Conservation (phyloP, 2,888 invertebrate genomes). For the Epistrophe grossulariae region DNA sequence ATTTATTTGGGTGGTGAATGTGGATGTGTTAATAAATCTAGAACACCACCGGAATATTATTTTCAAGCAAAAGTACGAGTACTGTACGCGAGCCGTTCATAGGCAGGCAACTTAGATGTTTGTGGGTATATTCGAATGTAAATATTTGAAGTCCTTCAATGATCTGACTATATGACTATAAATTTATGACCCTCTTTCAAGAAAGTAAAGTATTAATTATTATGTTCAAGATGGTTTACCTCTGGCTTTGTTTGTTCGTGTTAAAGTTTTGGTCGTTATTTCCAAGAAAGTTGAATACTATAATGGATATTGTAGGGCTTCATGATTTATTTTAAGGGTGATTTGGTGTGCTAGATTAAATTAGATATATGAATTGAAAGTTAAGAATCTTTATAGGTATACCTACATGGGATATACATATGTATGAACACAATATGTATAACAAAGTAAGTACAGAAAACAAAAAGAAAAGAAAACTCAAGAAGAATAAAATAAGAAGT, state of each 20-base stretch:
- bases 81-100: background rate
- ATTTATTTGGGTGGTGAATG: slow-evolving; percentile 36
- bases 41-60: slow-evolving; percentile 42
- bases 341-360: slow-evolving; percentile 5
- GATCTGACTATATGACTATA: slow-evolving; percentile 38
- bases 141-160: slow-evolving; percentile 57
- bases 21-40: slow-evolving; percentile 51
- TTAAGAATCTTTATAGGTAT: background rate
- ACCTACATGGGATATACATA: no score
- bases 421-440: no score
- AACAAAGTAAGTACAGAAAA: background rate
- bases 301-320: background rate
- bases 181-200: slow-evolving; percentile 51
- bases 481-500: background rate
- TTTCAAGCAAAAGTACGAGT: background rate
- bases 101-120: background rate
- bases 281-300: background rate
- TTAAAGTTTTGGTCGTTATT: background rate
- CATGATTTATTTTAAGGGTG: slow-evolving; percentile 7
- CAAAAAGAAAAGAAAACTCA: background rate
- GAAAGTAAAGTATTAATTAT: slow-evolving; percentile 24
- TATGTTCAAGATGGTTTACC: background rate
- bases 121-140: slow-evolving; percentile 21
- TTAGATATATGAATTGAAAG: slow-evolving; percentile 2
- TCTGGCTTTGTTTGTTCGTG: background rate